phyloP scores from a whole-genome alignment of 1,140 invertebrate species.

The Monochamus saltuarius region DNA sequence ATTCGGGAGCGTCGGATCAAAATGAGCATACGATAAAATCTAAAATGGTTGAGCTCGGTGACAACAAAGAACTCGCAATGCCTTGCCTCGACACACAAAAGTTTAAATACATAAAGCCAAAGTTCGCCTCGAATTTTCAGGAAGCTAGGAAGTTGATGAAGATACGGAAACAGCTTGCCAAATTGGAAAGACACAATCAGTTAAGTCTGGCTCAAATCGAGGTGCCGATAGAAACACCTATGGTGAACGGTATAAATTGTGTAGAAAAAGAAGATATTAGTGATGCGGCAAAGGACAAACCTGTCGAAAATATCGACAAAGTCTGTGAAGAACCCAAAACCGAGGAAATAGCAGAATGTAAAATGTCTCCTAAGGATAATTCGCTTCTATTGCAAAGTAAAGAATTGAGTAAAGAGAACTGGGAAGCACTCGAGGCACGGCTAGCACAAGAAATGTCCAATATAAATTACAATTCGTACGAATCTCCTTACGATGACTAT shows the following conservation, averaged over 20 bases:
- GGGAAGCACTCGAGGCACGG: slow-evolving; percentile 47
- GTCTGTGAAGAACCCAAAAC: slow-evolving; percentile 4
- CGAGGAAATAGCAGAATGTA: background rate
- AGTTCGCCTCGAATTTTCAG: slow-evolving; percentile 61
- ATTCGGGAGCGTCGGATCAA: background rate
- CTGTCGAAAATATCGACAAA: background rate
- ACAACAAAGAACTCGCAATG: slow-evolving; percentile 4
- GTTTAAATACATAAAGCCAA: slow-evolving; percentile 57
- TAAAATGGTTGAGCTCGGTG: background rate
- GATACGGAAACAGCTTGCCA: slow-evolving; percentile 62
- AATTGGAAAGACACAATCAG: slow-evolving; percentile 57
- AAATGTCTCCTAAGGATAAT: background rate
- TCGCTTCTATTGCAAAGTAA: slow-evolving; percentile 28
- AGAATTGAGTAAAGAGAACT: slow-evolving; percentile 44
- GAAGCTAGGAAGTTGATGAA: slow-evolving; percentile 64
- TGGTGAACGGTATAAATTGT: background rate
- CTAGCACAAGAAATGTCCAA: slow-evolving; percentile 38
- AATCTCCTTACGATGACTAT: slow-evolving; percentile 29
- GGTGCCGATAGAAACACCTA: background rate
- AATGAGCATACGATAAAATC: background rate
- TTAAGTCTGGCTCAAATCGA: slow-evolving; percentile 34
- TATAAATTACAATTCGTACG: slow-evolving; percentile 36
- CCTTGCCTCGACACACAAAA: slow-evolving; percentile 8
- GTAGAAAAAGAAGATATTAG: slow-evolving; percentile 16
- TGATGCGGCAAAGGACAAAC: background rate